Percentiles rank a stretch among this genome's conserved stretches.
phyloP scores from a whole-genome alignment of 1,140 invertebrate genomes.

The Brachionus rotundiformis region DNA sequence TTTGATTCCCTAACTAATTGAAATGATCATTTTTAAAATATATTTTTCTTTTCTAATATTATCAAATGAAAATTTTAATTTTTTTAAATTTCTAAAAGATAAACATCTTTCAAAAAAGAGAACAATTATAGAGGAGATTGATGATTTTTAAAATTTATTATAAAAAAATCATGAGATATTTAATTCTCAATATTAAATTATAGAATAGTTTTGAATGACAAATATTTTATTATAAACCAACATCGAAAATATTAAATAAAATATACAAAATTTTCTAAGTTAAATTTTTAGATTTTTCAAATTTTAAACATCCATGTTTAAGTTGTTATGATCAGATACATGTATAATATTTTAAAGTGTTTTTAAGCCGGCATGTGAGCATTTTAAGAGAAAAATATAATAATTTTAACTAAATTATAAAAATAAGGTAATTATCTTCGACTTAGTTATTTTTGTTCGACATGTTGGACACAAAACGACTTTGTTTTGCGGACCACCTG shows the following conservation, averaged over 20 bases:
- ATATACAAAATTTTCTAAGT: slow-evolving; percentile 5
- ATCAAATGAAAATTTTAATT: no score
- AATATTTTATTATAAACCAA: slow-evolving; percentile 13
- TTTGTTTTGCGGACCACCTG: background rate
- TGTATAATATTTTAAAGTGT: no score
- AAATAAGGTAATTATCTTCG: slow-evolving; percentile 31
- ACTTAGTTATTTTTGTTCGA: slow-evolving; percentile 10
- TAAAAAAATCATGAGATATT: background rate
- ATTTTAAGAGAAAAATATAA: background rate
- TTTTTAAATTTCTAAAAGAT: no score
- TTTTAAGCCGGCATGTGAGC: background rate
- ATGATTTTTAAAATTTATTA: background rate
- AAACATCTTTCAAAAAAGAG: no score
- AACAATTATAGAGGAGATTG: no score
- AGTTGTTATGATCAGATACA: no score
- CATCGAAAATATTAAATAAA: slow-evolving; percentile 16
- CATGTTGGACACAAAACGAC: slow-evolving; percentile 27
- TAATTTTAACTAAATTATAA: background rate
- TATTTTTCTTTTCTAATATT: no score
- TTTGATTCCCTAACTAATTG: no score
- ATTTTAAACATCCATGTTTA: background rate
- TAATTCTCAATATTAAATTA: background rate
- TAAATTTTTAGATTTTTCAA: background rate
- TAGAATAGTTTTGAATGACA: background rate
- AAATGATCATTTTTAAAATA: no score